phyloP scores from a whole-genome alignment of 2,113 vertebrate species.

The Paradisaea rubra region DNA sequence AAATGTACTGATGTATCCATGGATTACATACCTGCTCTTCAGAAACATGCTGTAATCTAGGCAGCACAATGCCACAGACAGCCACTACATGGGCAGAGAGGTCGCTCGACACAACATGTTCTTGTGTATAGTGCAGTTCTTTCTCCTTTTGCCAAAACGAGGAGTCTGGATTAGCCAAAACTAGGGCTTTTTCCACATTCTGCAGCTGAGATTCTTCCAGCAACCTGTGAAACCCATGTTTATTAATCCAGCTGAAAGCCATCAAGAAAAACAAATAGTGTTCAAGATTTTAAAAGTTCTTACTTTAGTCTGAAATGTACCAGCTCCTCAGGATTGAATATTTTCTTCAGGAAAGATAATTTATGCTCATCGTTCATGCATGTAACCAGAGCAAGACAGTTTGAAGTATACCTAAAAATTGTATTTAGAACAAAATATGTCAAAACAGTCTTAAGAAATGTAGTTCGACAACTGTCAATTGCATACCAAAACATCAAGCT shows the following conservation, averaged over 20 bases:
- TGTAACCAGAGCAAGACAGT: conserved; percentile 89
- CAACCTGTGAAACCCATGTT: conserved; percentile 66
- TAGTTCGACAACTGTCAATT: not conserved
- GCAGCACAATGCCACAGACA: conserved; percentile 87
- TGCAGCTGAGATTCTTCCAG: conserved; percentile 85
- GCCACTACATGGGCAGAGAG: conserved; percentile 83
- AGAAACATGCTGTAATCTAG: conserved; percentile 56
- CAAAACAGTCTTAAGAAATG: not conserved
- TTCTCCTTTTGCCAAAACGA: conserved; percentile 80
- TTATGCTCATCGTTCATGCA: conserved; percentile 96
- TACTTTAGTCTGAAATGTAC: conserved; percentile 92
- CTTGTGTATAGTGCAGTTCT: conserved; percentile 70
- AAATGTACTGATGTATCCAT: not conserved
- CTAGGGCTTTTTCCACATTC: conserved; percentile 83
- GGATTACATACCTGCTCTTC: conserved; percentile 72
- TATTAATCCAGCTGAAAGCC: not conserved
- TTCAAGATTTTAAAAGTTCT: not conserved
- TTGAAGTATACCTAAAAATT: conserved; percentile 86
- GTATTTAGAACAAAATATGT: not conserved
- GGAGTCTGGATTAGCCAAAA: conserved; percentile 82
- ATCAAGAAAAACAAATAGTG: not conserved
- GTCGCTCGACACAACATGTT: conserved; percentile 82
- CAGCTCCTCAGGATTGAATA: conserved; percentile 87
- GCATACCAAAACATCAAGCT: not conserved
- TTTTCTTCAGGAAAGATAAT: conserved; percentile 88